Base-by-base conservation (phyloP, 2,113 vertebrate species). In the Periophthalmus modestus region DNA sequence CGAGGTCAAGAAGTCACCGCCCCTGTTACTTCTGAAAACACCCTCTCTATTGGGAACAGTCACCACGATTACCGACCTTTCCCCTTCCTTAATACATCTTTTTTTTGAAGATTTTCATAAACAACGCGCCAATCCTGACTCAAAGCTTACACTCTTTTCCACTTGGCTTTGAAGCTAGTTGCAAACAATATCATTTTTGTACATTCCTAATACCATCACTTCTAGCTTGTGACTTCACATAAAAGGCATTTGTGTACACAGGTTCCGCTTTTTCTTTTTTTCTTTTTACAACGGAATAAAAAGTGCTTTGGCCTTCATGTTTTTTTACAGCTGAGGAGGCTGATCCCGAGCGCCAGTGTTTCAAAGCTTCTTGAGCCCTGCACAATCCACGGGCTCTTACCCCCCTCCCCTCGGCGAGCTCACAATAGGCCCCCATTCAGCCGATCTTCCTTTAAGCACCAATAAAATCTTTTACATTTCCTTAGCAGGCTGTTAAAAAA, bases 381-480 rank as follows among this genome's bases (percentile, higher is more conserved):
- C 80, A 73, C 83, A 90, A 77, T 72, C 75, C 59, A 33, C 57
- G 78, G 5, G 68, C 55, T 19, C 76, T 57, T 0, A 47, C 66
- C 78, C 77, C 61, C 58, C 23, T 6, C 66, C 67, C 39, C 66
- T 78, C 61, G 78, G 75, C 68, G 69, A 71, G 74, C 83, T 77
- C 68, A 87, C 89, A 85, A 87, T 77, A 70, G 89, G 79, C 80
- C 79, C 75, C 81, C 89, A 85, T 85, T 91, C 89, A 81, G 67
- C 78, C 79, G 69, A 77, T 87, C 85, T 86, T 71, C 88, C 82
- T 86, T 87, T 89, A 88, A 92, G 91, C 85, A 75, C 82, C 89
- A 87, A 82, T 93, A 91, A 93, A 92, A 84, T 90, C 50, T 90
- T 92, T 92, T 92, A 93, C 89, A 89, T 89, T 92, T 92, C 89